phyloP scores from a whole-genome alignment of 2,113 vertebrate species.

The Myrmophylax atrothorax region DNA sequence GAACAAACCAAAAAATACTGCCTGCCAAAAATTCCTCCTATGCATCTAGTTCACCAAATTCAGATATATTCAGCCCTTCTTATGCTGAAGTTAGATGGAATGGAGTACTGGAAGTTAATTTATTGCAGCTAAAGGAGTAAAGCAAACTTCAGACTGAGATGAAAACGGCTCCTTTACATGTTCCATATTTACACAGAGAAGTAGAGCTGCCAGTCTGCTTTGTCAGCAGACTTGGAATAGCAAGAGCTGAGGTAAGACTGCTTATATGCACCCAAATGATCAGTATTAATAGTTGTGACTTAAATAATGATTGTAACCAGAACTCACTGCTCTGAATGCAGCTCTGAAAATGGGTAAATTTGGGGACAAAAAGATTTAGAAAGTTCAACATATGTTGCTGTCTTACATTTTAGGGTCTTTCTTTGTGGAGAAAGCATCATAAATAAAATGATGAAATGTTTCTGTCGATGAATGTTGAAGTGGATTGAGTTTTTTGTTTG shows the following conservation, averaged over 20 bases:
- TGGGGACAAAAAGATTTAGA: not conserved
- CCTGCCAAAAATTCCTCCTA: not conserved
- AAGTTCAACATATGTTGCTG: not conserved
- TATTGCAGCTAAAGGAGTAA: not conserved
- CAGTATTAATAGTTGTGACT: not conserved
- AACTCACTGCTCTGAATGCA: not conserved
- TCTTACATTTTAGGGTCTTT: not conserved
- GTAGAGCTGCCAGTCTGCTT: not conserved
- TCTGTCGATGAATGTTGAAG: not conserved
- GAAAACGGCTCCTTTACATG: not conserved
- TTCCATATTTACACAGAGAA: not conserved
- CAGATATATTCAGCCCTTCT: not conserved
- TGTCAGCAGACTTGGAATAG: not conserved
- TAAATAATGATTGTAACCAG: not conserved
- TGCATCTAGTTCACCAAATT: not conserved
- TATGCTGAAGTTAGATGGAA: not conserved
- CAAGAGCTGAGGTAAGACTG: not conserved
- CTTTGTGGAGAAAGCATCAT: not conserved
- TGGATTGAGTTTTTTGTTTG: not conserved
- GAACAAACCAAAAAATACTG: not conserved
- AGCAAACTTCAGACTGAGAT: not conserved
- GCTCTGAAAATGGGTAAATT: not conserved
- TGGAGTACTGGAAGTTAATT: not conserved
- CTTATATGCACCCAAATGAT: not conserved
- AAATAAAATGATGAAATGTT: not conserved